Evolutionary conservation across 2,888 invertebrate genomes (phyloP).

Genomic region (Amiota communis): DNA sequence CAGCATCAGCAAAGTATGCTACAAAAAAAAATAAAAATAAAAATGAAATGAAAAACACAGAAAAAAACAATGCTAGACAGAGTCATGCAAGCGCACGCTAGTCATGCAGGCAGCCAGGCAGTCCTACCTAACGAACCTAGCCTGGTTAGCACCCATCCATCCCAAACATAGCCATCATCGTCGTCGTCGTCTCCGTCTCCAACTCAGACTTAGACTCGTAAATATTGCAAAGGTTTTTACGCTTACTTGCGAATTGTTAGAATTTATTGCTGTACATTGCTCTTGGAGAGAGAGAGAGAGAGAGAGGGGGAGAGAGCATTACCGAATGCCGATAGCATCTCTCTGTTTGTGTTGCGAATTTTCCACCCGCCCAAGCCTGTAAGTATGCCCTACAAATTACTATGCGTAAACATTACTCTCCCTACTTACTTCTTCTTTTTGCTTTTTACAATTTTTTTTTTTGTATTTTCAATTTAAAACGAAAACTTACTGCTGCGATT

Average conservation of each 20-base stretch:
- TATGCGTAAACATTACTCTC: background rate
- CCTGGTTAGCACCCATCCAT: too few species aligned
- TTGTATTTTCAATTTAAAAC: too few species aligned
- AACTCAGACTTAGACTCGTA: slow-evolving; percentile 11
- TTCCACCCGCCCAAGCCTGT: background rate
- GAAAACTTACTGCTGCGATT: too few species aligned
- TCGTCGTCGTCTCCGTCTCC: background rate
- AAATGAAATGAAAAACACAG: background rate
- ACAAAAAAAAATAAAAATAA: background rate
- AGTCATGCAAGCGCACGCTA: background rate
- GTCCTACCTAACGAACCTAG: background rate
- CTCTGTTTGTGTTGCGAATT: slow-evolving; percentile 2
- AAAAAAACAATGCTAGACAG: background rate
- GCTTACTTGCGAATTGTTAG: slow-evolving; percentile 21
- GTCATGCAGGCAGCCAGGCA: background rate
- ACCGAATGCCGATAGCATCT: too few species aligned
- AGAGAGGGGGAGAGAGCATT: too few species aligned
- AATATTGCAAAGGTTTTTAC: slow-evolving; percentile 24
- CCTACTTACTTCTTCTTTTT: background rate
- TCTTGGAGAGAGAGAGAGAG: background rate
- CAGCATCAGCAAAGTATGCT: slow-evolving; percentile 10
- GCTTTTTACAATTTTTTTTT: too few species aligned
- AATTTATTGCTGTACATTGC: slow-evolving; percentile 19
- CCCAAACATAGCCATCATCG: too few species aligned
- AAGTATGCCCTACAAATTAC: slow-evolving; percentile 2